Percentiles rank a stretch among this genome's conserved stretches.
Evolutionary conservation across 1,140 invertebrate species (phyloP).

Genomic region (Kradibia gibbosae): DNA sequence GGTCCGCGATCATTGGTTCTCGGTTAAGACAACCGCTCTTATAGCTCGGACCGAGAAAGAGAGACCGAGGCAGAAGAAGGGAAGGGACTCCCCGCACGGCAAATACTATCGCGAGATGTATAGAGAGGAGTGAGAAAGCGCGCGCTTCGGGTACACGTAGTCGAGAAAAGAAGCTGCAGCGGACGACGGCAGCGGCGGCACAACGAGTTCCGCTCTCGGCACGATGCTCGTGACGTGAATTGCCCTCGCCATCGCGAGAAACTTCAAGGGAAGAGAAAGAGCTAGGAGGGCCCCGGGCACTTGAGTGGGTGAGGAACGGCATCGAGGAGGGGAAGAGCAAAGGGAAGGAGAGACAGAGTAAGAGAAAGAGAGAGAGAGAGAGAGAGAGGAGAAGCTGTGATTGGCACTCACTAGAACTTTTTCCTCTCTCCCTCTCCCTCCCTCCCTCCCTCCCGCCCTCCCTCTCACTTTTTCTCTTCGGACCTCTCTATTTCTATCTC

Average conservation of each 20-base stretch:
- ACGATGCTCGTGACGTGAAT: conserved; percentile 47
- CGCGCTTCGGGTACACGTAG: conserved; percentile 16
- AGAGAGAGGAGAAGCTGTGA: not conserved
- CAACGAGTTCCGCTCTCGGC: conserved; percentile 41
- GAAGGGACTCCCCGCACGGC: not conserved
- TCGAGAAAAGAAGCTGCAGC: not conserved
- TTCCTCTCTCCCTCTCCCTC: not conserved
- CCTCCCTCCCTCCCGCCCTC: not conserved
- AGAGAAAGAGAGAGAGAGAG: not conserved
- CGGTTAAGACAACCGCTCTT: conserved; percentile 16
- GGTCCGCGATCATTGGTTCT: conserved; percentile 44
- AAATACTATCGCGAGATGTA: conserved; percentile 19
- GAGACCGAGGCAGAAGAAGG: not conserved
- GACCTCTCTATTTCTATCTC: conserved; percentile 17
- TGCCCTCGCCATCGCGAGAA: conserved; percentile 24
- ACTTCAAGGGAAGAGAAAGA: not conserved
- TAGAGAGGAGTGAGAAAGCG: conserved; percentile 40
- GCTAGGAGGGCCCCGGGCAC: too few relatives aligned
- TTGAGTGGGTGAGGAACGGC: not conserved
- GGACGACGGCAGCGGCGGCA: not conserved
- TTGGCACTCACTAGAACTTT: not conserved
- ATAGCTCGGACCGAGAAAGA: not conserved
- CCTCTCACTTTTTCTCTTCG: not conserved
- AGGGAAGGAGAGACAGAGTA: too few relatives aligned
- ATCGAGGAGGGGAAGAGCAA: not conserved